Conservation (phyloP, 2,888 invertebrate genomes). For the Anoplius nigerrimus region DNA sequence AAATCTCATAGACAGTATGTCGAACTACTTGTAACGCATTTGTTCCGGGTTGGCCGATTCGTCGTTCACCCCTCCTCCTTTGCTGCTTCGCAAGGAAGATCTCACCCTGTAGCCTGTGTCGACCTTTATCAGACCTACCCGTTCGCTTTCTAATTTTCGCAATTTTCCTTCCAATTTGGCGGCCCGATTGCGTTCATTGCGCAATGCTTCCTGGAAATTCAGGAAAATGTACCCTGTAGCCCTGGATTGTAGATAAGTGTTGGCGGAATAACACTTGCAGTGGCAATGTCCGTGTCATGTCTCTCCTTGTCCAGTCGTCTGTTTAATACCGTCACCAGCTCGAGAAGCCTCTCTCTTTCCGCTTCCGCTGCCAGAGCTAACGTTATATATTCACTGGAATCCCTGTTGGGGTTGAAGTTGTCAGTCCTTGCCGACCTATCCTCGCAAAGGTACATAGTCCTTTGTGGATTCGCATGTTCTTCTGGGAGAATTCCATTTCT, state of each 20-base stretch:
- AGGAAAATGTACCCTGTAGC: not conserved
- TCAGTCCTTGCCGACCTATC: not conserved
- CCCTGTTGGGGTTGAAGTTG: slow-evolving; percentile 27
- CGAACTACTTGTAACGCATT: slow-evolving; percentile 57
- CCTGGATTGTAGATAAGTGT: no score
- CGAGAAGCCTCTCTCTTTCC: slow-evolving; percentile 79
- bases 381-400: slow-evolving; percentile 67
- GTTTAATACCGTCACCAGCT: slow-evolving; percentile 78
- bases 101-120: slow-evolving; percentile 65
- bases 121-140: slow-evolving; percentile 71
- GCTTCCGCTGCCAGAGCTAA: slow-evolving; percentile 79
- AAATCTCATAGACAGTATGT: no score
- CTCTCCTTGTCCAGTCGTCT: slow-evolving; percentile 78
- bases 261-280: slow-evolving; percentile 42
- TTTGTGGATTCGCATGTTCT: slow-evolving; percentile 16
- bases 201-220: slow-evolving; percentile 65
- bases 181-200: slow-evolving; percentile 77
- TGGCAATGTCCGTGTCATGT: slow-evolving; percentile 60
- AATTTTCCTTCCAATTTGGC: slow-evolving; percentile 78
- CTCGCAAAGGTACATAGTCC: slow-evolving; percentile 11
- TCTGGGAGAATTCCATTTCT: slow-evolving; percentile 29
- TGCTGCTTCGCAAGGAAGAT: slow-evolving; percentile 36
- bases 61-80: slow-evolving; percentile 73
- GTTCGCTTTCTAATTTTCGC: slow-evolving; percentile 78
- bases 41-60: slow-evolving; percentile 68